Evolutionary conservation across 2,113 vertebrate genomes (phyloP).

Genomic region (Acanthisitta chloris): DNA sequence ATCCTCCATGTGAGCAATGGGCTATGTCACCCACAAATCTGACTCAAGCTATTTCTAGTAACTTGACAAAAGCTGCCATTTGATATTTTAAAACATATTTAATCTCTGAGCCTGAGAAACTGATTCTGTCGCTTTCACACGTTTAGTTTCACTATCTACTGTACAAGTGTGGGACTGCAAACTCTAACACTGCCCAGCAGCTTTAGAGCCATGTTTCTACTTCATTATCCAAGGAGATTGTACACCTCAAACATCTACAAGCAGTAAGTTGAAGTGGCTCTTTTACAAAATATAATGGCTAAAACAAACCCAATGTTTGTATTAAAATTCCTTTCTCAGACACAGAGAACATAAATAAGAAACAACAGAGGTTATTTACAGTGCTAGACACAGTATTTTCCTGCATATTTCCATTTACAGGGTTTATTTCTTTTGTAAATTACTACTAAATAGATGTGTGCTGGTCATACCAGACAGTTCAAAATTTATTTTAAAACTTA

Average conservation of each 20-base stretch:
- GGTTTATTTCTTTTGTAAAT: background rate
- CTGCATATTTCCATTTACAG: background rate
- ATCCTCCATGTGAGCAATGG: background rate
- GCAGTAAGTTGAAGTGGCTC: background rate
- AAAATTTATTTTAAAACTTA: background rate
- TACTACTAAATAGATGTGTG: background rate
- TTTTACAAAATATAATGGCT: background rate
- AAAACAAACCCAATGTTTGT: background rate
- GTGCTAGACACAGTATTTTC: background rate
- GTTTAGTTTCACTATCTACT: background rate
- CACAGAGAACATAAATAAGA: background rate
- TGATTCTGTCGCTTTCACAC: background rate
- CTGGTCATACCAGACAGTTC: background rate
- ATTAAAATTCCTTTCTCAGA: slow-evolving; percentile 22
- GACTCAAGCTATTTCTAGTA: background rate
- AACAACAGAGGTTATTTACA: background rate
- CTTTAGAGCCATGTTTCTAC: background rate
- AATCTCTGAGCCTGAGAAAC: slow-evolving; percentile 1
- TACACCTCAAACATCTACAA: background rate
- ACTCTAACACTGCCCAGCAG: background rate
- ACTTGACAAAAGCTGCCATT: background rate
- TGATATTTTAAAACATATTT: background rate
- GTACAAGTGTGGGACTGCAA: background rate
- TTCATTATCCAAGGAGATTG: background rate
- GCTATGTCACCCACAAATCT: background rate